Base-by-base conservation (phyloP, 2,888 invertebrate genomes). In the Hirtodrosophila histrioides region DNA sequence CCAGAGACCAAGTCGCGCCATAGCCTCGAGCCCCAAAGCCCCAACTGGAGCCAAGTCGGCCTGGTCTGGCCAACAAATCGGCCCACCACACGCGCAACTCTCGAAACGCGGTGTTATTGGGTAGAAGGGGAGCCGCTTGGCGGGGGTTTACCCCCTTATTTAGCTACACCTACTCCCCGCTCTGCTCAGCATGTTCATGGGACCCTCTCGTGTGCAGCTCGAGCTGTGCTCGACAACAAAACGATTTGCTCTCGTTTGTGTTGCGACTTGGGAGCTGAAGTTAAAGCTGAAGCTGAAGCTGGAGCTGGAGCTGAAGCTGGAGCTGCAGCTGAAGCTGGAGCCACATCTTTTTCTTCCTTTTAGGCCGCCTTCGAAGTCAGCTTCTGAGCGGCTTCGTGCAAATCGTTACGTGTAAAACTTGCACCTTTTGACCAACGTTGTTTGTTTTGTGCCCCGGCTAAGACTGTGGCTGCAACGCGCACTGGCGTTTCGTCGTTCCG, bases 231-330 rank as follows among this genome's bases (percentile, higher is more conserved):
- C 71, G 76, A 85, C 84, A 85, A 86, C 86, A 86, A 85, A 85
- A 85, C 84, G 84, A 85, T 85, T 85, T 85, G 84, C 86, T 85
- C 84, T 85, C 86, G 84, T 85, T 85, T 85, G 84, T 84, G 86
- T 78, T 63, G 77, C 74, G 53, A 72, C 64, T 67, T 68, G 74
- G 60, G 48, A 56, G 70, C 44, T 51, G 54, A n/a, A 12, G 45
- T 49, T 31, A 40, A 4, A 12, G 37, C 36, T 49, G 50, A 1
- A 9, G 27, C 17, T 17, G 17, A 2, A 37, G 41, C 31, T 56
- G 45, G 2, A 27, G 61, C 41, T 49, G 27, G 9, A 39, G 46
- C 36, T 36, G 7, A 39, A n/a, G n/a, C n/a, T n/a, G n/a, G 43
- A 36, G 27, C 37, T 17, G 12, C 37, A 39, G 8, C 33, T 39